A percentile compares a stretch with the other conserved stretches of the same genome.
Evolutionary conservation across 2,113 vertebrate genomes (phyloP).

Genomic region (Bubo scandiacus): DNA sequence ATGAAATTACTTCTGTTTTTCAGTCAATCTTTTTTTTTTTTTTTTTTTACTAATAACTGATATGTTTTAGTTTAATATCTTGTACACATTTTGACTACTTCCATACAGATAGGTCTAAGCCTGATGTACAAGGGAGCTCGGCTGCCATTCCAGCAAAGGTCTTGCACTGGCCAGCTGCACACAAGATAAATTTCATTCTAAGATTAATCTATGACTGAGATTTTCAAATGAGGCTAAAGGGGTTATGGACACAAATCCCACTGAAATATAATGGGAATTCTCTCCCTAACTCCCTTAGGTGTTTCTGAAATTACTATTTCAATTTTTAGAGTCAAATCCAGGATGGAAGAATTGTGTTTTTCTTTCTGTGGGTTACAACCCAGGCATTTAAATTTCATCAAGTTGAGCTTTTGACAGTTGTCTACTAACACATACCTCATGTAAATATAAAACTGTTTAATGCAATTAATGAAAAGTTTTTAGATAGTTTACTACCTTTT

Average conservation of each 20-base stretch:
- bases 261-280: neutral
- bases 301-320: slow-evolving; percentile 16
- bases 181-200: neutral
- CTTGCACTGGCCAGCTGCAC: neutral
- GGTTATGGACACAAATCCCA: neutral
- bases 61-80: neutral
- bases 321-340: slow-evolving; percentile 1
- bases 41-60: neutral
- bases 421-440: neutral
- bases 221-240: slow-evolving; percentile 17
- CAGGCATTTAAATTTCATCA: neutral
- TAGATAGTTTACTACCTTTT: neutral
- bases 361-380: neutral
- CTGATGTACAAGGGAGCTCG: neutral
- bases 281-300: neutral
- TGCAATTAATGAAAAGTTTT: neutral
- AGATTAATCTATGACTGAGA: neutral
- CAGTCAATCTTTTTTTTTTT: neutral
- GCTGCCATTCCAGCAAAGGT: neutral
- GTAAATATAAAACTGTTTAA: neutral
- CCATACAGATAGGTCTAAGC: neutral
- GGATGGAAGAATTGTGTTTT: neutral
- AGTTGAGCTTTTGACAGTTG: neutral
- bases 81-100: neutral
- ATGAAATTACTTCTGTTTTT: neutral